Evolutionary conservation across 2,888 invertebrate genomes (phyloP).

Genomic region (Yponomeuta cagnagella): DNA sequence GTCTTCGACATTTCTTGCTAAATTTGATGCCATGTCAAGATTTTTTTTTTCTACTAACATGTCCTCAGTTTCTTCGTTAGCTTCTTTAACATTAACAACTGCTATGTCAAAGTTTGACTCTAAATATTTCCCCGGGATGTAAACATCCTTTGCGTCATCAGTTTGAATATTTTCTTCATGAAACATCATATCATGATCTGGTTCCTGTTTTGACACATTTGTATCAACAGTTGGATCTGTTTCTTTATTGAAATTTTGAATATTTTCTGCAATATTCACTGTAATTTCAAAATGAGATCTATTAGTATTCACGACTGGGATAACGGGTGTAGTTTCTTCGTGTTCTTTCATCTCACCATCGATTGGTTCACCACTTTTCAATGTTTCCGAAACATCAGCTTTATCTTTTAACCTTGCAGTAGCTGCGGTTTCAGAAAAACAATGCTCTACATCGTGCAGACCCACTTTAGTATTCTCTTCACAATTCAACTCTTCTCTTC

Average conservation of each 20-base stretch:
- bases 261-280: too few relatives aligned
- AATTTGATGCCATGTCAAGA: background rate
- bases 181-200: background rate
- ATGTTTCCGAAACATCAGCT: background rate
- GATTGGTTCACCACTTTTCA: too few relatives aligned
- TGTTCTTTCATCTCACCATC: too few relatives aligned
- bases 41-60: background rate
- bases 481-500: too few relatives aligned
- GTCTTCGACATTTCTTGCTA: background rate
- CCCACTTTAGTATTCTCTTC: too few relatives aligned
- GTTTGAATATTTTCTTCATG: background rate
- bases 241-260: background rate
- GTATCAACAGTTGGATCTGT: background rate
- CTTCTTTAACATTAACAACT: background rate
- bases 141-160: background rate
- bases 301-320: background rate
- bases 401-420: background rate
- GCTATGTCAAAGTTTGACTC: too few relatives aligned
- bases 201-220: background rate
- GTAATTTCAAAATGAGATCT: too few relatives aligned
- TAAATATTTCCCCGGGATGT: background rate
- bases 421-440: background rate
- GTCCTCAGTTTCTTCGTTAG: background rate
- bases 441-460: too few relatives aligned
- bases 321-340: background rate